Evolutionary conservation across 2,888 invertebrate species (phyloP).

Genomic region (Danaus chrysippus): DNA sequence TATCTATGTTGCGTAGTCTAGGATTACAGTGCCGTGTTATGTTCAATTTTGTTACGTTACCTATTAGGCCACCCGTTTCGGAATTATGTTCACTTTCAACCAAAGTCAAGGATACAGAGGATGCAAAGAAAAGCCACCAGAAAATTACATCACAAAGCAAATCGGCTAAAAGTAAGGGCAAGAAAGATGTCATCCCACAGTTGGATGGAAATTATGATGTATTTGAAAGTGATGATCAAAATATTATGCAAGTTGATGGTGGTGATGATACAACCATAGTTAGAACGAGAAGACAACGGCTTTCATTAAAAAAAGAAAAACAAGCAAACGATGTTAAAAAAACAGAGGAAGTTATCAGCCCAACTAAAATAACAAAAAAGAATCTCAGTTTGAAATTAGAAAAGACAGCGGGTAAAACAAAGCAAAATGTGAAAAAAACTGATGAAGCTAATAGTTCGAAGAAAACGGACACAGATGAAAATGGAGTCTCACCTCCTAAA

Average conservation of each 20-base stretch:
- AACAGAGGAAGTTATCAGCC: slow-evolving; percentile 49
- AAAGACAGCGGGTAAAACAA: neutral
- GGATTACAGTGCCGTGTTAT: slow-evolving; percentile 91
- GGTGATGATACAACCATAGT: slow-evolving; percentile 47
- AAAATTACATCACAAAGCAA: slow-evolving; percentile 32
- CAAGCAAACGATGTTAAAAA: slow-evolving; percentile 30
- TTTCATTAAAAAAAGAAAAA: slow-evolving; percentile 41
- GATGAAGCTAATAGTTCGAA: slow-evolving; percentile 5
- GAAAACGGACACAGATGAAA: slow-evolving; percentile 5
- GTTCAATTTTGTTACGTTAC: slow-evolving; percentile 87
- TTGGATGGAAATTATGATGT: slow-evolving; percentile 77
- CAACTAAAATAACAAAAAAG: slow-evolving; percentile 55
- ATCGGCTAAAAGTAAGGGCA: slow-evolving; percentile 39
- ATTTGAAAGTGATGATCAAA: slow-evolving; percentile 36
- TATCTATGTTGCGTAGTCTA: slow-evolving; percentile 86
- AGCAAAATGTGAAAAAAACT: slow-evolving; percentile 10
- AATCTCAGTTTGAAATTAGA: slow-evolving; percentile 25
- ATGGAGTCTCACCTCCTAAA: slow-evolving; percentile 49
- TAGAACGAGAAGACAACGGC: slow-evolving; percentile 42
- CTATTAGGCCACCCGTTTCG: slow-evolving; percentile 82
- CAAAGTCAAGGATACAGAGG: slow-evolving; percentile 48
- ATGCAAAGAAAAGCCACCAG: slow-evolving; percentile 30
- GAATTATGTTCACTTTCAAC: slow-evolving; percentile 82
- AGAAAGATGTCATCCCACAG: slow-evolving; percentile 64
- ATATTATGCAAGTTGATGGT: slow-evolving; percentile 60